phyloP scores from a whole-genome alignment of 2,888 invertebrate species.

The Torymus aiolomorphi region DNA sequence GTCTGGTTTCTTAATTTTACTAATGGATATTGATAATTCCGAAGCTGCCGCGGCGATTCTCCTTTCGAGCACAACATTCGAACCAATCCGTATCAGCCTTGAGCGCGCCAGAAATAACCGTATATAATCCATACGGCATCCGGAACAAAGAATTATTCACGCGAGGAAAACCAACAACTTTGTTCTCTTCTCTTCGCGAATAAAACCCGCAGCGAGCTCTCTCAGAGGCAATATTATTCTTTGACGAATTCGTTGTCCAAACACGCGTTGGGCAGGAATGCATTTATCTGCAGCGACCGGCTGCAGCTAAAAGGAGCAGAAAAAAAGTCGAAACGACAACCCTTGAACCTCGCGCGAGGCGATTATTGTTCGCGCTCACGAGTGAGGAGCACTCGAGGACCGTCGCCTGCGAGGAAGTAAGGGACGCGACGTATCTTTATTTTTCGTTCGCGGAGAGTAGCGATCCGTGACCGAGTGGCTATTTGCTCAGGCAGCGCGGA shows the following conservation, averaged over 20 bases:
- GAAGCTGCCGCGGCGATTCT: too few relatives aligned
- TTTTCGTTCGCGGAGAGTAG: conserved; percentile 17
- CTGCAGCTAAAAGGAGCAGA: conserved; percentile 4
- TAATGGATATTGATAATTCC: too few relatives aligned
- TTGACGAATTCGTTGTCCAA: conserved; percentile 27
- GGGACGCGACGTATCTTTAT: background rate
- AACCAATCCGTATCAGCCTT: too few relatives aligned
- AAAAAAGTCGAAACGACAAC: conserved; percentile 6
- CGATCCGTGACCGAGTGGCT: conserved; percentile 29
- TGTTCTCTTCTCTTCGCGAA: too few relatives aligned
- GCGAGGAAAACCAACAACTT: too few relatives aligned
- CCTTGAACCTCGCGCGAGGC: background rate
- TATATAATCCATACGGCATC: too few relatives aligned
- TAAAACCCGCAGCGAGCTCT: too few relatives aligned
- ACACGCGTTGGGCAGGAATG: background rate
- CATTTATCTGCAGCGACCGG: background rate
- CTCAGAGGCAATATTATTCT: conserved; percentile 35
- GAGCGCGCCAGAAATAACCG: too few relatives aligned
- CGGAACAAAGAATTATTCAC: too few relatives aligned
- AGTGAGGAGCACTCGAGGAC: background rate
- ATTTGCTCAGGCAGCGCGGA: conserved; percentile 17
- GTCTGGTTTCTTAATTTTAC: too few relatives aligned
- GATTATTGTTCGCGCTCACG: conserved; percentile 21
- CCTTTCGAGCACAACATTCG: too few relatives aligned
- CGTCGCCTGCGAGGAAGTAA: too few relatives aligned